A percentile compares a stretch with the other conserved stretches of the same genome.
Conservation (phyloP, 2,113 vertebrate genomes). For the Athene noctua region DNA sequence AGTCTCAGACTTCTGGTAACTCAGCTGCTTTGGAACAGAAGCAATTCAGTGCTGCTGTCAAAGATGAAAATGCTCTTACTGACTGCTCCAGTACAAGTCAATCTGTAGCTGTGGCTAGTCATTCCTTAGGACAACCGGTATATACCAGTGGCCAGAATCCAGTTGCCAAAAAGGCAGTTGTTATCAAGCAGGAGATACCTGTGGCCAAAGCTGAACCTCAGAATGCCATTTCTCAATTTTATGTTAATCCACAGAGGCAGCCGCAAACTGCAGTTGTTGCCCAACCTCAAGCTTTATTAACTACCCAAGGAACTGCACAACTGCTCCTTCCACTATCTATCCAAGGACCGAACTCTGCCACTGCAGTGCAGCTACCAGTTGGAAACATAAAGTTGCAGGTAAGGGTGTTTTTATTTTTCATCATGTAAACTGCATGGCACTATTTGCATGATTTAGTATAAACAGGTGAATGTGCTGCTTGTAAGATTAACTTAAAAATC, state of each 20-base stretch:
- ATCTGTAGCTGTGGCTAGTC: constrained; percentile 18
- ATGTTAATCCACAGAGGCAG: constrained; percentile 82
- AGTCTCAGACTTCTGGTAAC: constrained; percentile 9
- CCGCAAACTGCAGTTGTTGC: constrained; percentile 75
- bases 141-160: constrained; percentile 61
- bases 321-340: constrained; percentile 85
- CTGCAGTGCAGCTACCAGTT: constrained; percentile 80
- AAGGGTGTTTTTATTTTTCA: background rate
- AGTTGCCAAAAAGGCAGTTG: constrained; percentile 74
- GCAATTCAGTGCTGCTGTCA: constrained; percentile 35
- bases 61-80: constrained; percentile 66
- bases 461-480: background rate
- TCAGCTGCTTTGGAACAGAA: constrained; percentile 57
- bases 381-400: constrained; percentile 84
- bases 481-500: background rate
- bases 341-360: constrained; percentile 73
- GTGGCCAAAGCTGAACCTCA: constrained; percentile 71
- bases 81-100: constrained; percentile 75
- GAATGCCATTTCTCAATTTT: constrained; percentile 78
- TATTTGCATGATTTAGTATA: background rate
- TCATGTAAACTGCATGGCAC: background rate
- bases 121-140: constrained; percentile 45
- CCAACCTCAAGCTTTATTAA: constrained; percentile 83
- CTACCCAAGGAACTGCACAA: constrained; percentile 79
- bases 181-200: constrained; percentile 80